Evolutionary conservation across 1,140 invertebrate species (phyloP).

Genomic region (Physella acuta): DNA sequence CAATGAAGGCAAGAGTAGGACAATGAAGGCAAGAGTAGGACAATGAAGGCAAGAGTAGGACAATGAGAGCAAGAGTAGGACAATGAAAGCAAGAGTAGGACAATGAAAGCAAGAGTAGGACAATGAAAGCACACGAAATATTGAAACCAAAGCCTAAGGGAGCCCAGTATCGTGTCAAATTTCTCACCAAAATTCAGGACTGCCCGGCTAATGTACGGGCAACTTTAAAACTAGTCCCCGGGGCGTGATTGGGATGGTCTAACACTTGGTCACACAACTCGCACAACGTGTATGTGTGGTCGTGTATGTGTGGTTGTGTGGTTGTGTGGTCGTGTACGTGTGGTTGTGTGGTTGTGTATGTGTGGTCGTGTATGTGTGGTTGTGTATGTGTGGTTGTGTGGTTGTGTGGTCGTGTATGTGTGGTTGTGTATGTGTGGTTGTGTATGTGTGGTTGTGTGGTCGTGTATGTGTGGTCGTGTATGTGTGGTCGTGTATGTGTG

Average conservation of each 20-base stretch:
- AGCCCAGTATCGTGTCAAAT: too few species aligned
- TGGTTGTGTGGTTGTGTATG: neutral
- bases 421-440: neutral
- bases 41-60: slow-evolving; percentile 10
- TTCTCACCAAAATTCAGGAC: too few species aligned
- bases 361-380: neutral
- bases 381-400: slow-evolving; percentile 1
- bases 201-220: too few species aligned
- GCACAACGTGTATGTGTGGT: neutral
- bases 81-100: neutral
- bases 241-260: too few species aligned
- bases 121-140: too few species aligned
- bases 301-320: neutral
- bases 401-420: neutral
- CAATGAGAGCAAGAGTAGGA: neutral
- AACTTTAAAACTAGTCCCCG: too few species aligned
- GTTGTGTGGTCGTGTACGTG: neutral
- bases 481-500: slow-evolving; percentile 2
- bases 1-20: slow-evolving; percentile 24
- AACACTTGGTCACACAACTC: too few species aligned
- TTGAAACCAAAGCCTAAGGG: too few species aligned
- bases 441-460: neutral
- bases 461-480: slow-evolving; percentile 1
- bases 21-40: slow-evolving; percentile 12
- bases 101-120: slow-evolving; percentile 3